A percentile compares a stretch with the other conserved stretches of the same genome.
Conservation (phyloP, 2,113 vertebrate genomes). For the Lycaon pictus region DNA sequence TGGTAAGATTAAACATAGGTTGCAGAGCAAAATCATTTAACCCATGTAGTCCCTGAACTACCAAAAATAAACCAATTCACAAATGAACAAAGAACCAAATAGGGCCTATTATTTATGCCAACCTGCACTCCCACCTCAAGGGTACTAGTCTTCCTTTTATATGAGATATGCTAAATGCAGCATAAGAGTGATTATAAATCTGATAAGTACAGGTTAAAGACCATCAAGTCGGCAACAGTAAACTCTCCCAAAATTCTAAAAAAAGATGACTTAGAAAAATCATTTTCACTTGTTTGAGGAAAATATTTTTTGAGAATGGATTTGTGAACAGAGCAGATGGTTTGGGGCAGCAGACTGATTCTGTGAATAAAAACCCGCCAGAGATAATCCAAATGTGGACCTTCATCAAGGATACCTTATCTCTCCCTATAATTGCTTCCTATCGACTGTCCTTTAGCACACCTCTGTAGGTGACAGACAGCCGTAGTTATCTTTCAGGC, state of each 20-base stretch:
- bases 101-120: slow-evolving; percentile 50
- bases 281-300: slow-evolving; percentile 48
- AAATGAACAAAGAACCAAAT: slow-evolving; percentile 49
- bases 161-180: slow-evolving; percentile 10
- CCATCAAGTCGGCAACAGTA: neutral
- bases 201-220: slow-evolving; percentile 39
- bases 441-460: neutral
- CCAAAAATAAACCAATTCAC: slow-evolving; percentile 52
- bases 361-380: slow-evolving; percentile 65
- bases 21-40: slow-evolving; percentile 61
- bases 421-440: neutral
- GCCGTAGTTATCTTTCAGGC: neutral
- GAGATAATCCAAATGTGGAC: slow-evolving; percentile 49
- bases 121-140: neutral
- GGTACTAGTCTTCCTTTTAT: slow-evolving; percentile 8
- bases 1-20: slow-evolving; percentile 48
- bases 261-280: slow-evolving; percentile 63
- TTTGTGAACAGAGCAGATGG: slow-evolving; percentile 61
- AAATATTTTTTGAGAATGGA: slow-evolving; percentile 50
- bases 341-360: slow-evolving; percentile 36
- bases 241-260: neutral
- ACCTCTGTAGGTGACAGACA: neutral
- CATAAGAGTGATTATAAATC: slow-evolving; percentile 28
- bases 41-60: neutral
- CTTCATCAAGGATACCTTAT: slow-evolving; percentile 48